These are phyloP conservation scores for Daptonema setosum DNA, from an alignment of 2,888 invertebrate genomes.

Conservation along the genomic window DNA sequence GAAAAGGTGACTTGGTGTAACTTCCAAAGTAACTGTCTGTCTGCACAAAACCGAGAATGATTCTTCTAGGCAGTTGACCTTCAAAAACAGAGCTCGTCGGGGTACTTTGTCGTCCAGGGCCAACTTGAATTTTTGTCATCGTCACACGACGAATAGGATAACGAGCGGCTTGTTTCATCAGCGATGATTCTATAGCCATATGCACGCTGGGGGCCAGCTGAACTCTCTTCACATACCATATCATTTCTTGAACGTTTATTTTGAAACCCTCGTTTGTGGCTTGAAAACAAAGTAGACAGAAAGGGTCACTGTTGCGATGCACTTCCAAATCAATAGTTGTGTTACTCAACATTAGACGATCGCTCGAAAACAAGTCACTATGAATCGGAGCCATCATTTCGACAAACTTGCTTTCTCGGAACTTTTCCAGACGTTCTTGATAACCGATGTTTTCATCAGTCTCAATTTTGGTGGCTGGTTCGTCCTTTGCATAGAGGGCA, in stretches of 20 bases:
- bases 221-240: background rate
- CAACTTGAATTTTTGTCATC: background rate
- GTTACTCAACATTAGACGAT: background rate
- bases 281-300: background rate
- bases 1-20: background rate
- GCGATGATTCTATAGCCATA: background rate
- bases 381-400: background rate
- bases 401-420: background rate
- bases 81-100: background rate
- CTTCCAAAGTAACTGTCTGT: background rate
- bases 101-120: background rate
- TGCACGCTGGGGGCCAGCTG: background rate
- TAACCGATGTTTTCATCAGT: background rate
- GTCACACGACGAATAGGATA: background rate
- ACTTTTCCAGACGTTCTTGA: background rate
- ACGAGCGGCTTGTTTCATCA: background rate
- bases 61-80: background rate
- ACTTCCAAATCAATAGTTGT: background rate
- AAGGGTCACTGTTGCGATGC: background rate
- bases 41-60: background rate
- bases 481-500: background rate
- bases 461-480: background rate
- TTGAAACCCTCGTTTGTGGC: too few species aligned
- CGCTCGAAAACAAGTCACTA: background rate
- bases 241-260: background rate